These are phyloP conservation scores for Scatophagus argus DNA, from an alignment of 2,113 vertebrate genomes.

Conservation along the genomic window DNA sequence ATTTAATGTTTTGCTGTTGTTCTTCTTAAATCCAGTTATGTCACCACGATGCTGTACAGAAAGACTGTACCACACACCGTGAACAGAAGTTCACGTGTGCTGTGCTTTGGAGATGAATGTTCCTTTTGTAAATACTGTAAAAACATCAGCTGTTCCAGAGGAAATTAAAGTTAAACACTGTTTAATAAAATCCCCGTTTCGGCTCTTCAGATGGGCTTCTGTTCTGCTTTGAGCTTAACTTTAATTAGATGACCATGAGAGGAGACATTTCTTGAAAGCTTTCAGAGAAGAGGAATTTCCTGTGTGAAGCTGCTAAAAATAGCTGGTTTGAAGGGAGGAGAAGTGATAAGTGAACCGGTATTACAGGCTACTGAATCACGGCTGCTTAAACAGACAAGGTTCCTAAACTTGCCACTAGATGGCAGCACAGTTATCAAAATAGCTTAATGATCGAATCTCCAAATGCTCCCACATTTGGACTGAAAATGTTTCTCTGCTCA, in stretches of 20 bases:
- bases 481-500: no score
- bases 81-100: not conserved
- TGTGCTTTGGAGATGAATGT: constrained; percentile 22
- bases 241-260: constrained; percentile 46
- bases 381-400: not conserved
- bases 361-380: not conserved
- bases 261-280: constrained; percentile 33
- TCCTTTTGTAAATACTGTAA: constrained; percentile 55
- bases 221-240: constrained; percentile 26
- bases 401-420: constrained; percentile 45
- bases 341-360: constrained; percentile 1
- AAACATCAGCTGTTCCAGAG: constrained; percentile 55
- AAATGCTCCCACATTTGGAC: no score
- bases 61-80: not conserved
- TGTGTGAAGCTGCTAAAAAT: constrained; percentile 36
- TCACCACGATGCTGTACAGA: constrained; percentile 14
- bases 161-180: constrained; percentile 72
- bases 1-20: not conserved
- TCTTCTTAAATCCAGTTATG: constrained; percentile 19
- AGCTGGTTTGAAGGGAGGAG: constrained; percentile 5
- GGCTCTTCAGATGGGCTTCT: constrained; percentile 3
- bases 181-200: constrained; percentile 28
- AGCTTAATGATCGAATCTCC: no score
- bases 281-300: constrained; percentile 47
- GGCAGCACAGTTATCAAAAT: constrained; percentile 36